Evolutionary conservation across 2,888 invertebrate genomes (phyloP).

Genomic region (Allophyes oxyacanthae): DNA sequence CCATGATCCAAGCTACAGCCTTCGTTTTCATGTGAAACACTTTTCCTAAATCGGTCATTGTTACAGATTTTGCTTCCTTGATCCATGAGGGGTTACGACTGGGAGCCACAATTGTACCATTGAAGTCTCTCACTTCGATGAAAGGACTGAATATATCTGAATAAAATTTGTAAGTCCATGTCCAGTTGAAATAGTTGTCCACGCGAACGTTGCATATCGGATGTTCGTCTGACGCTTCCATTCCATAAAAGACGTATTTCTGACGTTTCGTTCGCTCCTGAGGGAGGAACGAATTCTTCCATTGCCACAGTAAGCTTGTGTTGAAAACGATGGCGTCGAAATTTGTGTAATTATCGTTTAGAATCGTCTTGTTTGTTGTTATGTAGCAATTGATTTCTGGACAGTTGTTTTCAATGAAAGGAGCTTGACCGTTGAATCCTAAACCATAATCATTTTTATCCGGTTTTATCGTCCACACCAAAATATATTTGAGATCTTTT

Average conservation of each 20-base stretch:
- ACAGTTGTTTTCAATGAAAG: constrained; percentile 70
- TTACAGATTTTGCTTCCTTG: constrained; percentile 14
- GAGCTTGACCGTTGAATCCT: constrained; percentile 62
- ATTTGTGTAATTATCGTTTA: constrained; percentile 63
- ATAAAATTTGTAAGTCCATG: constrained; percentile 81
- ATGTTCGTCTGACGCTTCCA: constrained; percentile 64
- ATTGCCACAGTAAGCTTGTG: constrained; percentile 57
- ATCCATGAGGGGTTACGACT: constrained; percentile 63
- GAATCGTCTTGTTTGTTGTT: constrained; percentile 67
- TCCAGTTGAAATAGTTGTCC: constrained; percentile 82
- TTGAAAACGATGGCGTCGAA: constrained; percentile 79
- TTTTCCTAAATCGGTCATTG: constrained; percentile 7
- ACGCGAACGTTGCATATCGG: constrained; percentile 71
- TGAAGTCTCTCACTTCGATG: constrained; percentile 72
- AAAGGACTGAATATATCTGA: constrained; percentile 79
- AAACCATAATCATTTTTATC: constrained; percentile 16
- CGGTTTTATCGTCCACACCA: constrained; percentile 68
- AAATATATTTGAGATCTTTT: constrained; percentile 70
- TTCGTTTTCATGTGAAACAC: constrained; percentile 57
- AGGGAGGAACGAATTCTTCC: constrained; percentile 62
- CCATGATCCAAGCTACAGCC: constrained; percentile 62
- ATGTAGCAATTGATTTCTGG: constrained; percentile 73
- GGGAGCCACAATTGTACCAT: constrained; percentile 70
- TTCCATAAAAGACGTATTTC: constrained; percentile 78
- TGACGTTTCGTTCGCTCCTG: constrained; percentile 65